phyloP scores from a whole-genome alignment of 2,888 invertebrate species.

The Saturnia japonica region DNA sequence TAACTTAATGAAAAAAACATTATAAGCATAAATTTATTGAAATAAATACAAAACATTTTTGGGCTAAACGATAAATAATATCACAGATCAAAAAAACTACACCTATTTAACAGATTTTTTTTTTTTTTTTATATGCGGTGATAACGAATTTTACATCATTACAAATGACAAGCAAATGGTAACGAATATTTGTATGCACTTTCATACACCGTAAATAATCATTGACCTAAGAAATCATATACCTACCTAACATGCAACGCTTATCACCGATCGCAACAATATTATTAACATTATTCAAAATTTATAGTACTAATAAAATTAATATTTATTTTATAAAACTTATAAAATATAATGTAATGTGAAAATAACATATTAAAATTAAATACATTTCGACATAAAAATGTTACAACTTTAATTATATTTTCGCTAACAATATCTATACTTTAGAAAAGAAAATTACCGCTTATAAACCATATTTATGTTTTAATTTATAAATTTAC shows the following conservation, averaged over 20 bases:
- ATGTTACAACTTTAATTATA: background rate
- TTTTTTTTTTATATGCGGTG: too few species aligned
- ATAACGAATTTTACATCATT: background rate
- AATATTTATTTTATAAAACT: background rate
- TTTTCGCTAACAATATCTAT: background rate
- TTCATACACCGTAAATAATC: background rate
- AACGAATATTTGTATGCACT: background rate
- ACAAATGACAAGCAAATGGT: background rate
- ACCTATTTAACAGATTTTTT: too few species aligned
- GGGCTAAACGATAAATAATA: conserved; percentile 18
- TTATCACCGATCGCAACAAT: background rate
- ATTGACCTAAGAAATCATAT: background rate
- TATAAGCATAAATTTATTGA: conserved; percentile 13
- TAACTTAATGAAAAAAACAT: conserved; percentile 3
- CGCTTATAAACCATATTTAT: background rate
- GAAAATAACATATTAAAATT: background rate
- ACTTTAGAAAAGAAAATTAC: background rate
- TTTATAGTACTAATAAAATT: background rate
- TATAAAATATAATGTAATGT: background rate
- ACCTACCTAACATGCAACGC: too few species aligned
- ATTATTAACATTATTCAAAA: background rate
- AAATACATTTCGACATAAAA: background rate
- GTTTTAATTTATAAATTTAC: background rate
- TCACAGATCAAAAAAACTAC: conserved; percentile 20
- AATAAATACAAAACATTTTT: conserved; percentile 14